Base-by-base conservation (phyloP, 2,888 invertebrate genomes). In the Ephialtes manifestator region DNA sequence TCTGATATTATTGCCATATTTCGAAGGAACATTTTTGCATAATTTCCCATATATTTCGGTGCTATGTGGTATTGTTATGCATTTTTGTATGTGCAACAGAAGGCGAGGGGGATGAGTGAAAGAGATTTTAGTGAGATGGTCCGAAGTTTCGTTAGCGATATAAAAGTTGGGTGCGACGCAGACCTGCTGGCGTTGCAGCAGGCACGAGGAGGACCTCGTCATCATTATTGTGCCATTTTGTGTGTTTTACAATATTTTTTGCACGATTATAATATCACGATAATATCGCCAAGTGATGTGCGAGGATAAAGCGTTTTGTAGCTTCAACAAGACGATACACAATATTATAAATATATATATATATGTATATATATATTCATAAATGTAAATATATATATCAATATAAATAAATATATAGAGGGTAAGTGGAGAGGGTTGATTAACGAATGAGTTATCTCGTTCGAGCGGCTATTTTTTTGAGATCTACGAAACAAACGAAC, bases 161-260 rank as follows among this genome's bases (percentile, higher is more conserved):
- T 20, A 65, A 70, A 58, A 77, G 63, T 68, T 80, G 82, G 75
- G 75, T 68, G 77, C 85, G 83, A 81, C 78, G 85, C 60, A 83
- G 85, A 85, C 87, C 85, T 83, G 85, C 87, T 85, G 87, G 87
- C 76, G 81, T 81, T 55, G 82, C 82, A 82, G 81, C 82, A 74
- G 81, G 60, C 67, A 65, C 84, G 81, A 81, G 85, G 82, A 85
- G 85, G 82, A 85, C 82, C 85, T 85, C 79, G 55, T 71, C 55
- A 82, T 71, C 63, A 53, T 81, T 74, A 39, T 8, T 70, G 85
- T 82, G 79, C 85, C 65, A 81, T n/a, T 82, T 71, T 28, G 63
- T 79, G 74, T 81, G 74, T 85, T 76, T 79, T 65, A 83, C 46
- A 28, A 48, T 46, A 24, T 43, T 65, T 63, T 24, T 31, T 28